Evolutionary conservation across 2,113 vertebrate genomes (phyloP).

Genomic region (Ariopsis seemanni): DNA sequence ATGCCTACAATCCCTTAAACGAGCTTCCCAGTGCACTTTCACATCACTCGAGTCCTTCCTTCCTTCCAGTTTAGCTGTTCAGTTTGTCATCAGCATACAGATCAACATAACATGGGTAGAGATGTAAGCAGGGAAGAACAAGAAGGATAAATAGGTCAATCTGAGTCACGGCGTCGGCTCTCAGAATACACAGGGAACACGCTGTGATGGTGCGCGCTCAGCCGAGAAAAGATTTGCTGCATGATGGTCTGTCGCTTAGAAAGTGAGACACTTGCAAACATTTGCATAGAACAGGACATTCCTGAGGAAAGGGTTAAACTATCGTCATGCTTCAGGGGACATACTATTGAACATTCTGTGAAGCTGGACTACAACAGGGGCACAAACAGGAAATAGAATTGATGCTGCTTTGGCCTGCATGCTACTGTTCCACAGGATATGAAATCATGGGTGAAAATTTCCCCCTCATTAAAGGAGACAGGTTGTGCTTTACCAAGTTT

Average conservation of each 20-base stretch:
- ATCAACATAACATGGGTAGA: background rate
- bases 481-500: background rate
- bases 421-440: slow-evolving; percentile 22
- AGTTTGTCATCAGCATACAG: background rate
- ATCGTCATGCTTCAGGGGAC: background rate
- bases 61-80: background rate
- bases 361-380: background rate
- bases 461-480: slow-evolving; percentile 8
- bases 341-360: slow-evolving; percentile 18
- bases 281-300: background rate
- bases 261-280: background rate
- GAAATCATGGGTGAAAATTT: slow-evolving; percentile 20
- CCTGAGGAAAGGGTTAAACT: background rate
- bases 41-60: background rate
- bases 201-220: slow-evolving; percentile 10
- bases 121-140: background rate
- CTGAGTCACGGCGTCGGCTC: slow-evolving; percentile 2
- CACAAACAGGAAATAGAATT: slow-evolving; percentile 29
- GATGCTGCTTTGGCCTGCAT: background rate
- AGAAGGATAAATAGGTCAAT: slow-evolving; percentile 37
- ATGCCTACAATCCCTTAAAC: background rate
- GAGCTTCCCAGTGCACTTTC: background rate
- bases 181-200: background rate
- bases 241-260: background rate
- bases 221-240: background rate